Evolutionary conservation across 2,888 invertebrate species (phyloP), one percentile per base, ranked within the genome.

Genomic region (Agrotis clavis): DNA sequence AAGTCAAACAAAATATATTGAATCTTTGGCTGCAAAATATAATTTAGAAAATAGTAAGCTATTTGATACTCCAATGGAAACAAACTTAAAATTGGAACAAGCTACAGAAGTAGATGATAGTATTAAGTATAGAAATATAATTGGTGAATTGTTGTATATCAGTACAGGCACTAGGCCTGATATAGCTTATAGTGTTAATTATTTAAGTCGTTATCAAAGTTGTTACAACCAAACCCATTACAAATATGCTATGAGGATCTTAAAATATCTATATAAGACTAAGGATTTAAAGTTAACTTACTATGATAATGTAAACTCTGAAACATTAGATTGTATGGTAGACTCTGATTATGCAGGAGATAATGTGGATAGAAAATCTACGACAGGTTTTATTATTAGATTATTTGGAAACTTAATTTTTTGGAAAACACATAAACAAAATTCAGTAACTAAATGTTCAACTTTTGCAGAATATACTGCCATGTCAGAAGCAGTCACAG

Each of bases 141-240:
- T 88, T 30, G 86, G 85, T 54, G 84, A 67, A 74, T 65, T 88
- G 18, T 82, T 87, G 68, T 91, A 89, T 79, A 87, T 91, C 50
- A 89, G 87, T 77, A 61, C 84, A 48, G 88, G 85, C 51, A 90
- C 90, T n/a, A 83, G 89, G 73, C 87, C 88, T 70, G 89, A 90
- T 76, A 77, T 89, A 47, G 48, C 64, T 4, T 30, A 30, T 30
- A 86, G 87, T 74, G 89, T 90, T 1, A 91, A 91, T 78, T 91
- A 90, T 65, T 75, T 90, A 47, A 90, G 90, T 81, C 64, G 90
- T 74, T 91, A 81, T 74, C 90, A 91, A 85, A 89, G 77, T 74
- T 88, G 89, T 81, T 91, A 87, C 75, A 67, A 86, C 35, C 51
- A 51, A 68, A 84, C 78, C 68, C 83, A 85, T 77, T 86, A 61